Base-by-base conservation (phyloP, 2,888 invertebrate species). In the Muscina levida region DNA sequence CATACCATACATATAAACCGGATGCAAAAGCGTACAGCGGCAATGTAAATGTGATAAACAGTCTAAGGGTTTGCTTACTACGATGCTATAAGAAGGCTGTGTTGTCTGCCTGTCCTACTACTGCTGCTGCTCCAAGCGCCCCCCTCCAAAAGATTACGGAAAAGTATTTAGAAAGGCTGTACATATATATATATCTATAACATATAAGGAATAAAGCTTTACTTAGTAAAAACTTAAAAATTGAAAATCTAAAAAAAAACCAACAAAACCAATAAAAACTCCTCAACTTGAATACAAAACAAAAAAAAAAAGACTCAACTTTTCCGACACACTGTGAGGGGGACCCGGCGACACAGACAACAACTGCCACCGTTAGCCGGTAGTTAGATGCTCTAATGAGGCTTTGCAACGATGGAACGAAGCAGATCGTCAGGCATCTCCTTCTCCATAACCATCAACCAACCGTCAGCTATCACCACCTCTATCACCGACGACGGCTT, bases 161-260 rank as follows among this genome's bases (percentile, higher is more conserved):
- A 62, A 62, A 62, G 62, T 62, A 42, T 22, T 62, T 62, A 62
- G 62, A 42, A 62, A 62, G 62, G 62, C 62, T 62, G 62, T 62
- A 62, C 62, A 62, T 62, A 62, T 37, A 26, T 57, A 62, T 59
- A 62, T 62, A 62, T 62, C 62, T 42, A 42, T 62, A 62, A 42
- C 11, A 42, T 42, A 62, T 62, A 62, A 62, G 62, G 62, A 62
- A 57, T 39, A 77, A 70, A 80, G 75, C 75, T 79, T 75, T 77
- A 79, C 72, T 75, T 72, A 76, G 39, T 65, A 56, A 78, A 57
- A 44, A 68, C 42, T 42, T 53, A n/a, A n/a, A n/a, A n/a, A 67
- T 37, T 31, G 8, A 31, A 31, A 31, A 31, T 31, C n/a, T n/a
- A n/a, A n/a, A 59, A 59, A 59, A 59, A 19, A 59, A 17, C 48